A percentile compares a stretch with the other conserved stretches of the same genome.
phyloP scores from a whole-genome alignment of 2,888 invertebrate species.

The Trachelus tabidus region DNA sequence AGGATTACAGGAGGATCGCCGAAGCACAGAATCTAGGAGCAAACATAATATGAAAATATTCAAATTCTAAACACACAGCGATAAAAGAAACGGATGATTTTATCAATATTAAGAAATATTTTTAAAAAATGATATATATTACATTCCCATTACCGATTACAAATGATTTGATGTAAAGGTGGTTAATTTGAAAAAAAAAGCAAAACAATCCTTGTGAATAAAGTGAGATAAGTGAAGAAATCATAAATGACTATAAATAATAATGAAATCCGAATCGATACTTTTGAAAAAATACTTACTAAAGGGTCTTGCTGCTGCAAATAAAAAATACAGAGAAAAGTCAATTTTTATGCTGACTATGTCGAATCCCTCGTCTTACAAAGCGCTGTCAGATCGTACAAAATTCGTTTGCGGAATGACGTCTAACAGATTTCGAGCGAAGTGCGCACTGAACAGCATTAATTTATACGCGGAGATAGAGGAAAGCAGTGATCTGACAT shows the following conservation, averaged over 20 bases:
- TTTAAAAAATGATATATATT: not conserved
- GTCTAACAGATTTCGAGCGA: not conserved
- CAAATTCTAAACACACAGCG: not conserved
- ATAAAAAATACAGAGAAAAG: conserved; percentile 57
- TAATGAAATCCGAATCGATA: conserved; percentile 1
- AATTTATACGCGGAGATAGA: not conserved
- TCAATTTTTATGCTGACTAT: conserved; percentile 38
- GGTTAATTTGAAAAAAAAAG: conserved; percentile 13
- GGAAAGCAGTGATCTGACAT: not conserved
- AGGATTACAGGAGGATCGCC: not conserved
- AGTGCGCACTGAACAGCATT: not conserved
- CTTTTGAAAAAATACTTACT: conserved; percentile 70
- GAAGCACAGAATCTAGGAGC: not conserved
- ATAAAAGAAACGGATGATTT: not conserved
- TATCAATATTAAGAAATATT: not conserved
- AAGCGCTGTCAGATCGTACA: not conserved
- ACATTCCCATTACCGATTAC: not conserved
- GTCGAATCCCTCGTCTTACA: not conserved
- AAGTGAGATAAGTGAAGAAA: conserved; percentile 33
- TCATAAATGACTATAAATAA: conserved; percentile 37
- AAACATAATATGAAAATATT: not conserved
- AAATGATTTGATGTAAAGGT: not conserved
- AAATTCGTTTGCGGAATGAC: not conserved
- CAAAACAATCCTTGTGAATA: conserved; percentile 15
- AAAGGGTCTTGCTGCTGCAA: conserved; percentile 76